These are phyloP conservation scores for Eudasyphora cyanicolor DNA, from an alignment of 2,888 invertebrate species.

Conservation along the genomic window DNA sequence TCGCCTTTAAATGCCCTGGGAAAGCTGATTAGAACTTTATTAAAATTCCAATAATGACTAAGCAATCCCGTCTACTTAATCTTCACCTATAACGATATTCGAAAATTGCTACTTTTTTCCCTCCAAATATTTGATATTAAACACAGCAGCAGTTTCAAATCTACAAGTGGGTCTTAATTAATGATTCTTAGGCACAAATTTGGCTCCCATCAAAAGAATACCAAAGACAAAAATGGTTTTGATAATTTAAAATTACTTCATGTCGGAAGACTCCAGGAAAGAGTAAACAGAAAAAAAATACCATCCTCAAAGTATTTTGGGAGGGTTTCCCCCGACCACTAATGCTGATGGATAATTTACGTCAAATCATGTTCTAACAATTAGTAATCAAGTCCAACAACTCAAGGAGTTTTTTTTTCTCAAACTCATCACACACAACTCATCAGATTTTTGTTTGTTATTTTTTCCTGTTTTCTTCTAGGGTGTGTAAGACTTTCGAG, in stretches of 20 bases:
- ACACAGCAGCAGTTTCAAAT: neutral
- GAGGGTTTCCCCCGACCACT: neutral
- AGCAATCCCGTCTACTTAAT: neutral
- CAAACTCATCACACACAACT: conserved; percentile 41
- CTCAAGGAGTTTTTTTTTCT: conserved; percentile 45
- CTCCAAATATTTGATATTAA: neutral
- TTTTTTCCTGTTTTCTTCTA: conserved; percentile 50
- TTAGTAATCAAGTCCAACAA: conserved; percentile 65
- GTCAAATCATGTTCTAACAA: conserved; percentile 64
- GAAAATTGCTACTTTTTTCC: neutral
- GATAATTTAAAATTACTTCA: neutral
- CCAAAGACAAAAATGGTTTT: neutral
- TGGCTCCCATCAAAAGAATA: neutral
- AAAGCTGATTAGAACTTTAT: too few relatives aligned
- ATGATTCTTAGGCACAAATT: neutral
- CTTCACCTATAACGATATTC: neutral
- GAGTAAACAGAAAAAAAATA: conserved; percentile 36
- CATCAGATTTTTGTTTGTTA: conserved; percentile 36
- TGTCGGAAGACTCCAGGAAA: too few relatives aligned
- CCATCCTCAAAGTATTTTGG: neutral
- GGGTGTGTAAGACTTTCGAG: neutral
- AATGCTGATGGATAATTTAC: conserved; percentile 45
- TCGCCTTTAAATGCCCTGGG: too few relatives aligned
- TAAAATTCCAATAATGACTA: neutral
- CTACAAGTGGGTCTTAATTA: neutral